A percentile compares a stretch with the other conserved stretches of the same genome.
phyloP scores from a whole-genome alignment of 2,797 vertebrate species.

The Moxostoma hubbsi region DNA sequence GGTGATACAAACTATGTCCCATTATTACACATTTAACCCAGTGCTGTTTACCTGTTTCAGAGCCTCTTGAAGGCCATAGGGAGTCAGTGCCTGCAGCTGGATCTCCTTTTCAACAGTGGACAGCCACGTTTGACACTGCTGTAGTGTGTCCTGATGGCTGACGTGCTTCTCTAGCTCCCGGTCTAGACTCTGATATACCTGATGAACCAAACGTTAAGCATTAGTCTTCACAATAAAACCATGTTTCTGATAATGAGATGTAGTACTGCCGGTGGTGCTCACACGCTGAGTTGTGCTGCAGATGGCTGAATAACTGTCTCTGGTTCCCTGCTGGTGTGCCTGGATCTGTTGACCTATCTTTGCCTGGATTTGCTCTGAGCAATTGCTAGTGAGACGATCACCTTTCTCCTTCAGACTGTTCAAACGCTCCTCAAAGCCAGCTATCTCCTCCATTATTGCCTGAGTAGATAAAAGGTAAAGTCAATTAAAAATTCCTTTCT shows the following conservation, averaged over 20 bases:
- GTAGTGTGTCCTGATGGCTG: conserved; percentile 91
- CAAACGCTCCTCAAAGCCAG: conserved; percentile 92
- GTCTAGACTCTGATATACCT: conserved; percentile 97
- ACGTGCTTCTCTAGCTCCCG: conserved; percentile 93
- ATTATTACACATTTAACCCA: background rate
- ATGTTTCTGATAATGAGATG: background rate
- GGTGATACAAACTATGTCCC: too few species aligned
- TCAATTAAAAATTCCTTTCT: too few species aligned
- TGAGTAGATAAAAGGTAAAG: conserved; percentile 63
- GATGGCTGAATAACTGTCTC: conserved; percentile 96
- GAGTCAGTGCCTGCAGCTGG: conserved; percentile 77
- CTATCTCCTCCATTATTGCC: conserved; percentile 98
- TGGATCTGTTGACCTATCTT: conserved; percentile 90
- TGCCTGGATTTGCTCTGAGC: conserved; percentile 87
- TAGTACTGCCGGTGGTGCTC: conserved; percentile 65
- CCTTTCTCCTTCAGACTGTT: conserved; percentile 84
- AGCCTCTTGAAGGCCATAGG: conserved; percentile 86
- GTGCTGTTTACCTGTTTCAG: conserved; percentile 61
- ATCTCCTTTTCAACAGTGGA: conserved; percentile 83
- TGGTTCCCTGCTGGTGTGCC: conserved; percentile 90
- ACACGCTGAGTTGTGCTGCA: conserved; percentile 96
- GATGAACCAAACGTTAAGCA: conserved; percentile 39
- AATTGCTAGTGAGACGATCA: conserved; percentile 83
- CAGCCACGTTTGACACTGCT: conserved; percentile 93
- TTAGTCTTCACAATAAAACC: background rate